Evolutionary conservation across 2,113 vertebrate species (phyloP), one percentile per base, ranked within the genome.

Genomic region (Corvus hawaiiensis): DNA sequence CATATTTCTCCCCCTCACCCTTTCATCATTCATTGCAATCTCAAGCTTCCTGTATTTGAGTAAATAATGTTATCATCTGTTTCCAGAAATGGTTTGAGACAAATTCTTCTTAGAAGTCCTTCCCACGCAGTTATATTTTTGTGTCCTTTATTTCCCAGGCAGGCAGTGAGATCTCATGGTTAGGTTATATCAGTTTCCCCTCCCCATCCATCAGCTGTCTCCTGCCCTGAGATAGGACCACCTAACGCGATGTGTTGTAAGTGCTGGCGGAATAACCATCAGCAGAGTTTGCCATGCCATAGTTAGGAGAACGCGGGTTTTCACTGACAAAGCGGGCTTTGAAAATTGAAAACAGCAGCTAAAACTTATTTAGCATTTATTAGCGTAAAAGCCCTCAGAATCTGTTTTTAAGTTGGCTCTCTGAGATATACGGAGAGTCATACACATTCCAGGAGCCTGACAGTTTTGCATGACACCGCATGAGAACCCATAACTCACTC

Each of bases 11-110:
- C 55, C 51, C 41, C 30, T 87, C 78, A 69, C 68, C 74, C 84
- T 95, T 94, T 84, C 66, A 82, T 95, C 63, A 95, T 95, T 95
- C 84, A 71, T 87, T 93, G 80, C 95, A 94, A 86, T 96, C 84
- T 97, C 10, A 49, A 82, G 95, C 71, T 96, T 97, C 96, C 94
- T 93, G 89, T 93, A 89, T 94, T 97, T 96, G 95, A 94, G 96
- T 96, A 98, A 97, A 96, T 98, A 95, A 95, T 93, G 92, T 96
- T 97, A 97, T 97, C 96, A 96, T 97, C 89, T 95, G 67, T 98
- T 98, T 98, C 94, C 94, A 97, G 96, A 97, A 97, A 96, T 80
- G 91, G 83, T 89, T 95, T 96, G 87, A 84, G 90, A 96, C 95
- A 93, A 94, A 91, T 95, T 97, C 96, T 97, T 96, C 97, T 98